Percentiles rank a stretch among this genome's conserved stretches.
phyloP scores from a whole-genome alignment of 2,888 invertebrate species.

The Lepidonotus clava region DNA sequence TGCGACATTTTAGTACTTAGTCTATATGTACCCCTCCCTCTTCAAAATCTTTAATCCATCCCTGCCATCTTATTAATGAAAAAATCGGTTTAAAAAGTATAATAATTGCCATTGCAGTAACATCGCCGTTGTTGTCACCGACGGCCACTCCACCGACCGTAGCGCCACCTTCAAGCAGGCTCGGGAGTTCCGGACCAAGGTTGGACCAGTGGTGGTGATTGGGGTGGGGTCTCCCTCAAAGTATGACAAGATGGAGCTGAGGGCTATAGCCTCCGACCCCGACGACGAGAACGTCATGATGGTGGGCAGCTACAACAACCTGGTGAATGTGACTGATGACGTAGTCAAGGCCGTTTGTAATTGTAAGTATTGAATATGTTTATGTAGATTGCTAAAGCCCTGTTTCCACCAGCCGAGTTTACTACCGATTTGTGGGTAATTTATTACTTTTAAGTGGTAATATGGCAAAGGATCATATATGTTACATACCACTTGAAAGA shows the following conservation, averaged over 20 bases:
- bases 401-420: too few species aligned
- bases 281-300: conserved; percentile 61
- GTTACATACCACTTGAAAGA: too few species aligned
- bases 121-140: conserved; percentile 26
- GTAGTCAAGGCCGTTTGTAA: conserved; percentile 61
- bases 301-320: conserved; percentile 57
- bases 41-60: too few species aligned
- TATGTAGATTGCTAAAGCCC: too few species aligned
- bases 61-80: too few species aligned
- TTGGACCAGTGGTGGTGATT: conserved; percentile 52
- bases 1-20: too few species aligned
- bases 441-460: too few species aligned
- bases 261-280: conserved; percentile 63
- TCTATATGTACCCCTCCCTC: too few species aligned
- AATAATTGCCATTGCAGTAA: not conserved
- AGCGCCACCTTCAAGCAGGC: conserved; percentile 23
- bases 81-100: too few species aligned
- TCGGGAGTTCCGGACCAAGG: not conserved
- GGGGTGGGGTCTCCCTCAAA: conserved; percentile 56
- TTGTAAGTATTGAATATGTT: conserved; percentile 59
- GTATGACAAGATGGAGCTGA: conserved; percentile 59
- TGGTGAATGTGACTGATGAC: conserved; percentile 53
- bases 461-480: too few species aligned
- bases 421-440: too few species aligned
- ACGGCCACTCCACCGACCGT: conserved; percentile 27